A percentile compares a stretch with the other conserved stretches of the same genome.
These are phyloP conservation scores for Liparis tanakae DNA, from an alignment of 2,797 vertebrate genomes.

Conservation along the genomic window DNA sequence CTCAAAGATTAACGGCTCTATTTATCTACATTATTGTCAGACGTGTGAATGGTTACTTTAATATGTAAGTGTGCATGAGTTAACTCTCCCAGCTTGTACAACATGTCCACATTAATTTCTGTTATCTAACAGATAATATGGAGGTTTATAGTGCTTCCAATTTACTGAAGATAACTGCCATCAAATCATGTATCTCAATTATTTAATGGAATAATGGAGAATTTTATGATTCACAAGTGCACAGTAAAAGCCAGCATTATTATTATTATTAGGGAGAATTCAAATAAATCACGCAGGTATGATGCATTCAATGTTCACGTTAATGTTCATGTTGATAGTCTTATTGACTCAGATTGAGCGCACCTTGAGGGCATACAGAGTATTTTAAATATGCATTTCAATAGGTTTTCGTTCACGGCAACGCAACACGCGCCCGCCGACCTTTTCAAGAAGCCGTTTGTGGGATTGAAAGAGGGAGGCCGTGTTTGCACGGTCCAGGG, in stretches of 20 bases:
- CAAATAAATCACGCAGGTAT: not conserved
- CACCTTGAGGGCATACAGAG: too few relatives aligned
- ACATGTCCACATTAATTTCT: not conserved
- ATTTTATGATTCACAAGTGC: not conserved
- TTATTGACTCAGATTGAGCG: not conserved
- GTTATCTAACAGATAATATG: not conserved
- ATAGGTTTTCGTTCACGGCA: too few relatives aligned
- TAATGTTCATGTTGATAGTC: not conserved
- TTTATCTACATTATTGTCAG: conserved; percentile 2
- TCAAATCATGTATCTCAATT: conserved; percentile 3
- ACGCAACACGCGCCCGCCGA: too few relatives aligned
- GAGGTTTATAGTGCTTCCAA: conserved; percentile 3
- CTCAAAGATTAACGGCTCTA: conserved; percentile 7
- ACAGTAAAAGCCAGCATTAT: too few relatives aligned
- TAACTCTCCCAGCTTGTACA: not conserved
- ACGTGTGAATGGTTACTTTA: conserved; percentile 7
- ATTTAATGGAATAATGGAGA: not conserved
- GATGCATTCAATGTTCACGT: conserved; percentile 2
- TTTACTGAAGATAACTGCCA: not conserved
- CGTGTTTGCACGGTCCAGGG: too few relatives aligned
- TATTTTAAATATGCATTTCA: too few relatives aligned
- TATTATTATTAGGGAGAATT: not conserved
- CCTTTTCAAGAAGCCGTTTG: too few relatives aligned
- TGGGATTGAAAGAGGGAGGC: too few relatives aligned
- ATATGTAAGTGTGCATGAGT: not conserved